Evolutionary conservation across 2,113 vertebrate species (phyloP).

Genomic region (Malurus cyaneus): DNA sequence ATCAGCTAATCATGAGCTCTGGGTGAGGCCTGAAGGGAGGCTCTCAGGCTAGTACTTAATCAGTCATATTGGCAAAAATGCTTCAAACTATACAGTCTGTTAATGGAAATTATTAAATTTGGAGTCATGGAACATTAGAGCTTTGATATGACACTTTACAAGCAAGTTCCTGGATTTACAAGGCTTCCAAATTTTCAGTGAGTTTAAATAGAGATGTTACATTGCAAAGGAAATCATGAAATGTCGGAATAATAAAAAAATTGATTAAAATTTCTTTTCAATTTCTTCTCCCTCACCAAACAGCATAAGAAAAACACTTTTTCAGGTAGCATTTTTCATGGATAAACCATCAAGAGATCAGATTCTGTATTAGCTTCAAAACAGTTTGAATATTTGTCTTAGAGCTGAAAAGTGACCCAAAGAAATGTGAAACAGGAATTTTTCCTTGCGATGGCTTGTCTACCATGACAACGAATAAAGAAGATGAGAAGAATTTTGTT

Average conservation of each 20-base stretch:
- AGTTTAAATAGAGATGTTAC: not conserved
- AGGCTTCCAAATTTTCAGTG: not conserved
- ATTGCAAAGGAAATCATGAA: not conserved
- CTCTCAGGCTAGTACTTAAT: not conserved
- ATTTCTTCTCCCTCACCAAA: not conserved
- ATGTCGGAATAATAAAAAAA: not conserved
- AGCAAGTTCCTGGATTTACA: not conserved
- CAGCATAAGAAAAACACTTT: not conserved
- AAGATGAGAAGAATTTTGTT: conserved; percentile 1
- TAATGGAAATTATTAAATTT: conserved; percentile 7
- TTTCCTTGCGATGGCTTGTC: not conserved
- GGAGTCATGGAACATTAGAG: not conserved
- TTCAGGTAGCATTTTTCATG: not conserved
- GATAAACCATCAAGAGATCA: not conserved
- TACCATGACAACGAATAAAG: not conserved
- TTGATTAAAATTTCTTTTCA: not conserved
- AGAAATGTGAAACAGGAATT: not conserved
- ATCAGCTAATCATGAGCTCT: not conserved
- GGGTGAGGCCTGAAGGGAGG: not conserved
- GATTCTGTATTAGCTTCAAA: not conserved
- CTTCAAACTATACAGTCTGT: not conserved
- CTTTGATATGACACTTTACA: not conserved
- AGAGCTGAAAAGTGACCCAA: not conserved
- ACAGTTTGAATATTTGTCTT: not conserved
- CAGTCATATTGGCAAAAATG: not conserved